Conservation (phyloP, 2,797 vertebrate genomes). For the Spinibarbus caldwelli region DNA sequence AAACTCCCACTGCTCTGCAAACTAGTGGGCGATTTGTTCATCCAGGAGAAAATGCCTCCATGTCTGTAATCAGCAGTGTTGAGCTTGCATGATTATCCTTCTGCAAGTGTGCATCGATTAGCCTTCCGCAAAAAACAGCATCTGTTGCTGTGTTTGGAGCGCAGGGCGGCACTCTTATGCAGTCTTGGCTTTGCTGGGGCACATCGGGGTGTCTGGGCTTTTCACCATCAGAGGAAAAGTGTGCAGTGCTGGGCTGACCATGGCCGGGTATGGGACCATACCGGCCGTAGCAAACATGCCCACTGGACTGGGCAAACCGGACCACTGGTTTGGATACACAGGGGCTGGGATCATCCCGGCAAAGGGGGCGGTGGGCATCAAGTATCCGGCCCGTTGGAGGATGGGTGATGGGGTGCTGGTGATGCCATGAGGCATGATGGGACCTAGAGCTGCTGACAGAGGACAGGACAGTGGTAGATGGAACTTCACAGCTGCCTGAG, state of each 20-base stretch:
- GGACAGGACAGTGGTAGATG: constrained; percentile 71
- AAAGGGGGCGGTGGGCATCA: constrained; percentile 72
- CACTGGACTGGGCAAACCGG: constrained; percentile 66
- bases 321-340: constrained; percentile 78
- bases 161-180: constrained; percentile 67
- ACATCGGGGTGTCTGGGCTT: constrained; percentile 71
- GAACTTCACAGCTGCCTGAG: constrained; percentile 63
- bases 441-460: constrained; percentile 61
- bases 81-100: constrained; percentile 35
- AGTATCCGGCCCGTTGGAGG: constrained; percentile 63
- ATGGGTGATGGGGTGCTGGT: constrained; percentile 55
- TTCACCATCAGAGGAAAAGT: constrained; percentile 75
- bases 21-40: not conserved
- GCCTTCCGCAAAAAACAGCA: not conserved
- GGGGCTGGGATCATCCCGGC: constrained; percentile 74
- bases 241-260: constrained; percentile 73
- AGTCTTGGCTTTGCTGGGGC: constrained; percentile 79
- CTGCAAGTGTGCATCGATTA: constrained; percentile 36
- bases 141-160: not conserved
- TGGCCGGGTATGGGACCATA: constrained; percentile 69
- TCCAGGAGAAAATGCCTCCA: not conserved
- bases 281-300: constrained; percentile 70
- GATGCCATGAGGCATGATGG: constrained; percentile 69
- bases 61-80: not conserved
- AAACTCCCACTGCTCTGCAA: not conserved